A percentile compares a stretch with the other conserved stretches of the same genome.
These are phyloP conservation scores for Colistium nudipinnis DNA, from an alignment of 2,113 vertebrate species.

Conservation along the genomic window DNA sequence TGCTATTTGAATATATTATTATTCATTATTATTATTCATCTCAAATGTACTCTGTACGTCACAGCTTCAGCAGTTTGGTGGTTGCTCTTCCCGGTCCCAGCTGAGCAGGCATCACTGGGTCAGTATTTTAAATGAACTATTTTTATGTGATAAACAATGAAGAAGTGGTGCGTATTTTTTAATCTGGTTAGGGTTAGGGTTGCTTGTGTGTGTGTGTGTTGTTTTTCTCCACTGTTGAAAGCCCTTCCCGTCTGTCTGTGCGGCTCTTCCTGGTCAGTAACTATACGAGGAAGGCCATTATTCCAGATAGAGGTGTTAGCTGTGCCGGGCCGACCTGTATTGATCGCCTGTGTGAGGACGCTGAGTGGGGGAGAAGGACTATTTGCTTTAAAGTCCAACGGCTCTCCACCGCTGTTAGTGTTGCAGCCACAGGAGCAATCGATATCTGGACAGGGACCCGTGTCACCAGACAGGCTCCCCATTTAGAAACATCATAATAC, in stretches of 20 bases:
- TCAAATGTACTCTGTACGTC: neutral
- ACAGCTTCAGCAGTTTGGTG: neutral
- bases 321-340: constrained; percentile 60
- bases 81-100: neutral
- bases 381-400: constrained; percentile 84
- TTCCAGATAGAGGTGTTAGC: constrained; percentile 77
- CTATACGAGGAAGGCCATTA: constrained; percentile 64
- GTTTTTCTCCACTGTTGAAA: constrained; percentile 12
- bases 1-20: constrained; percentile 12
- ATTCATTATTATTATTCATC: constrained; percentile 11
- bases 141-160: neutral
- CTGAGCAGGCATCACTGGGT: neutral
- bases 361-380: constrained; percentile 79
- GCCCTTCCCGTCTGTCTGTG: constrained; percentile 25
- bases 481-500: constrained; percentile 84
- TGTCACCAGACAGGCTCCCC: constrained; percentile 81
- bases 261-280: constrained; percentile 68
- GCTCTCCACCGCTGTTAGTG: constrained; percentile 77
- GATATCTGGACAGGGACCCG: constrained; percentile 75
- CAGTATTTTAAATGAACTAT: neutral
- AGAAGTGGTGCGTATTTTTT: neutral
- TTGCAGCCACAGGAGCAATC: constrained; percentile 75
- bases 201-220: too few species aligned
- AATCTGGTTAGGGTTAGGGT: too few species aligned
- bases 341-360: constrained; percentile 73